These are phyloP conservation scores for Amphipoea oculea DNA, from an alignment of 2,888 invertebrate species.

Conservation along the genomic window DNA sequence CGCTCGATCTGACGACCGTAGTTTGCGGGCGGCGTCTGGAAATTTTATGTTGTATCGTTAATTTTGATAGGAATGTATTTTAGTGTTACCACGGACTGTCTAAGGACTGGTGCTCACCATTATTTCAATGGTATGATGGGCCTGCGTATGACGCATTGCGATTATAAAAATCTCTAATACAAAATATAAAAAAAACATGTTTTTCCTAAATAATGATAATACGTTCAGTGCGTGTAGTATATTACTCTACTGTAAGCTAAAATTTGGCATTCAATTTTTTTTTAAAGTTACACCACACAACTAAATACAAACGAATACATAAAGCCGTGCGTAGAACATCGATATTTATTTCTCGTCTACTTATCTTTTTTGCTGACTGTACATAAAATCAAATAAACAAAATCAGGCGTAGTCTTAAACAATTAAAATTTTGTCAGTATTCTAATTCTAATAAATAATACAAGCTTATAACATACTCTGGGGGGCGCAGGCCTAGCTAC, in stretches of 20 bases:
- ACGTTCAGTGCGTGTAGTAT: not conserved
- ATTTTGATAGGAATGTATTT: not conserved
- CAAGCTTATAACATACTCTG: slow-evolving; percentile 76
- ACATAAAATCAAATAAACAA: not conserved
- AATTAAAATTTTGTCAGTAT: not conserved
- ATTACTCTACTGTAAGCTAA: not conserved
- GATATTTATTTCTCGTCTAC: not conserved
- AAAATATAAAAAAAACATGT: not conserved
- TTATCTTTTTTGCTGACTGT: not conserved
- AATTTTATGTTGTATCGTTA: slow-evolving; percentile 1
- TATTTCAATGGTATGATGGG: not conserved
- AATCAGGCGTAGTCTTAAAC: not conserved
- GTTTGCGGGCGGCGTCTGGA: slow-evolving; percentile 94
- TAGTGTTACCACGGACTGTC: not conserved
- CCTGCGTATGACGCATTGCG: not conserved
- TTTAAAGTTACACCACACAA: not conserved
- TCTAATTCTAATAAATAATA: not conserved
- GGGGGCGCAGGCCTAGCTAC: slow-evolving; percentile 84
- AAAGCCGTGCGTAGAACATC: not conserved
- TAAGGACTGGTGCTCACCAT: not conserved
- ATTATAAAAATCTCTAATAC: not conserved
- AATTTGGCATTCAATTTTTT: too few species aligned
- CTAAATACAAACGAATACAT: not conserved
- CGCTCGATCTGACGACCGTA: slow-evolving; percentile 94
- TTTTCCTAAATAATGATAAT: not conserved